Evolutionary conservation across 2,888 invertebrate genomes (phyloP).

Genomic region (Conistra vaccinii): DNA sequence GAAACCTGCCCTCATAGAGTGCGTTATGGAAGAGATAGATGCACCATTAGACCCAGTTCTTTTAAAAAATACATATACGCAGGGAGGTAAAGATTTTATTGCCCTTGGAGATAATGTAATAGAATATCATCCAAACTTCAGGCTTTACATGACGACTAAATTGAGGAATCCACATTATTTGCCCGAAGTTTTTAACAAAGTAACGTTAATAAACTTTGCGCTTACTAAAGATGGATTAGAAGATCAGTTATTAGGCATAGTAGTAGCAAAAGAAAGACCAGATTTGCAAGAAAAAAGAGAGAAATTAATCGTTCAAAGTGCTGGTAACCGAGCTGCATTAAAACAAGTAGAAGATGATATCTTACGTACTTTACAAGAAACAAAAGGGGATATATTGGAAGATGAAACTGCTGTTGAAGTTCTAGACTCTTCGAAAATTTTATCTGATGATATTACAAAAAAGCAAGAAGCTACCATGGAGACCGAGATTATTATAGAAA

Average conservation of each 20-base stretch:
- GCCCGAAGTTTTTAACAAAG: constrained; percentile 96
- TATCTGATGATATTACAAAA: constrained; percentile 95
- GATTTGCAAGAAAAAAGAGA: constrained; percentile 96
- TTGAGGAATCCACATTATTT: constrained; percentile 96
- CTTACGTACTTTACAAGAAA: constrained; percentile 94
- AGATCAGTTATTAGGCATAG: constrained; percentile 96
- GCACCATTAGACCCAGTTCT: constrained; percentile 95
- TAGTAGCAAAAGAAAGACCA: constrained; percentile 96
- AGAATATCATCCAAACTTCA: constrained; percentile 94
- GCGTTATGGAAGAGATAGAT: constrained; percentile 94
- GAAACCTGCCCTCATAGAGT: constrained; percentile 94
- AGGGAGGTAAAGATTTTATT: constrained; percentile 94
- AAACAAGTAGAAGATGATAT: constrained; percentile 97
- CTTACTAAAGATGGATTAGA: constrained; percentile 95
- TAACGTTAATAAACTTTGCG: constrained; percentile 95
- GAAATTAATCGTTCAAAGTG: constrained; percentile 94
- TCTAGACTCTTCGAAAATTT: constrained; percentile 95
- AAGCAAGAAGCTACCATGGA: constrained; percentile 95
- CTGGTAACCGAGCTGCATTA: constrained; percentile 94
- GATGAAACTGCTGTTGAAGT: constrained; percentile 97
- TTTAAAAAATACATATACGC: constrained; percentile 93
- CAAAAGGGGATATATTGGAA: constrained; percentile 97
- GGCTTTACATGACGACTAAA: constrained; percentile 95
- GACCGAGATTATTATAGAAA: constrained; percentile 94
- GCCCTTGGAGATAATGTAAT: constrained; percentile 95